Evolutionary conservation across 2,113 vertebrate genomes (phyloP), one percentile per base, ranked within the genome.

Genomic region (Sprattus sprattus): DNA sequence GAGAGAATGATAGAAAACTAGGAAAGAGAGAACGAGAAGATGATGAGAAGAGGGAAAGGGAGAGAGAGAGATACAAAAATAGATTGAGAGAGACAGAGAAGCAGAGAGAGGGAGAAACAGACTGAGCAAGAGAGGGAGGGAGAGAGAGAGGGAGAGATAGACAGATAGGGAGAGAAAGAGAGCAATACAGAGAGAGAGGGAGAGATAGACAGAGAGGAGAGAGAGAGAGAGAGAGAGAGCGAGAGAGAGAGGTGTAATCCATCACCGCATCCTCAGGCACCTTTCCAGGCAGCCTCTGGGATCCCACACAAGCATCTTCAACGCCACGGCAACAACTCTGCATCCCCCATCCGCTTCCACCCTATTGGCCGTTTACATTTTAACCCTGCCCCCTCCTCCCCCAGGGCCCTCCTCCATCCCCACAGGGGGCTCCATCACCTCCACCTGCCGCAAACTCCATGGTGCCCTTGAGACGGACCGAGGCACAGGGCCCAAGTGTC

Each of bases 191-290:
- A 57, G 22, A 32, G 9, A 7, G 18, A 18, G 25, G 9, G 82
- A 39, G 49, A 44, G 82, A 57, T 0, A 22, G 52, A 57, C 10
- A 46, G 75, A 54, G 60, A 39, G 1, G 39, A n/a, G 18, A 64
- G 18, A 64, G 60, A 64, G 60, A n/a, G 18, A 64, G n/a, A 25
- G 46, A 50, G 45, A 84, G 11, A 22, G 11, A 86, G 71, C 44
- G 82, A 20, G 0, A 0, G 49, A 49, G 39, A 80, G 82, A 83
- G 44, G 86, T 71, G 13, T 86, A 88, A 88, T 0, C 0, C 28
- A 92, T 91, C 49, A 89, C 22, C 87, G 22, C 89, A 87, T 82
- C 84, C 16, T 0, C 50, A 89, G 86, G 86, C n/a, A 86, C 82
- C 45, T 88, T 78, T 85, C 15, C 89, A 87, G 89, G 22, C 9